phyloP scores from a whole-genome alignment of 2,113 vertebrate species.

The Aplodontia rufa region DNA sequence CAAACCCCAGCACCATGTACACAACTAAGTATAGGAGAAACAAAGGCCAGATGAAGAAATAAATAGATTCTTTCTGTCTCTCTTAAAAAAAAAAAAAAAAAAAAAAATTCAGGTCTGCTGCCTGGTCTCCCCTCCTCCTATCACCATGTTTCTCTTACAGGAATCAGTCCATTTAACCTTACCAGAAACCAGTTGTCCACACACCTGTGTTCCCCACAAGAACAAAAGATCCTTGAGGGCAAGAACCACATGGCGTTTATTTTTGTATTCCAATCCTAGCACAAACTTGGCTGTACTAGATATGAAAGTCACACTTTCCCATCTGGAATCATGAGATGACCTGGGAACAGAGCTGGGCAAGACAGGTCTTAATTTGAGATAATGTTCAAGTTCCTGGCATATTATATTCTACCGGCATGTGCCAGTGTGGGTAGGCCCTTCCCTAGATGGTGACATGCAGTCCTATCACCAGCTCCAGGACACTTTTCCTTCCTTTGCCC shows the following conservation, averaged over 20 bases:
- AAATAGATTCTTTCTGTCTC: too few relatives aligned
- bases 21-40: too few relatives aligned
- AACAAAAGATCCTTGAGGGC: background rate
- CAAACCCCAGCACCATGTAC: too few relatives aligned
- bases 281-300: background rate
- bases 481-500: background rate
- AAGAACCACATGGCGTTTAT: background rate
- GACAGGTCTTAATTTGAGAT: too few relatives aligned
- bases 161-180: background rate
- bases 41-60: too few relatives aligned
- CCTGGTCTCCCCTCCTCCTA: background rate
- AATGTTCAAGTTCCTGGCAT: too few relatives aligned
- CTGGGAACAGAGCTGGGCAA: too few relatives aligned
- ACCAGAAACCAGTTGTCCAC: background rate
- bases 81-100: too few relatives aligned
- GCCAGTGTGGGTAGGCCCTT: background rate
- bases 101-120: background rate
- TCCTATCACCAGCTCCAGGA: background rate
- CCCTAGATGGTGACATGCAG: too few relatives aligned
- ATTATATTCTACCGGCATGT: too few relatives aligned
- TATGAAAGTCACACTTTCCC: background rate
- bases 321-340: too few relatives aligned
- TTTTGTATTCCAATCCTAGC: background rate
- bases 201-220: background rate
- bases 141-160: background rate